Evolutionary conservation across 2,888 invertebrate species (phyloP).

Genomic region (Nomada goodeniana): DNA sequence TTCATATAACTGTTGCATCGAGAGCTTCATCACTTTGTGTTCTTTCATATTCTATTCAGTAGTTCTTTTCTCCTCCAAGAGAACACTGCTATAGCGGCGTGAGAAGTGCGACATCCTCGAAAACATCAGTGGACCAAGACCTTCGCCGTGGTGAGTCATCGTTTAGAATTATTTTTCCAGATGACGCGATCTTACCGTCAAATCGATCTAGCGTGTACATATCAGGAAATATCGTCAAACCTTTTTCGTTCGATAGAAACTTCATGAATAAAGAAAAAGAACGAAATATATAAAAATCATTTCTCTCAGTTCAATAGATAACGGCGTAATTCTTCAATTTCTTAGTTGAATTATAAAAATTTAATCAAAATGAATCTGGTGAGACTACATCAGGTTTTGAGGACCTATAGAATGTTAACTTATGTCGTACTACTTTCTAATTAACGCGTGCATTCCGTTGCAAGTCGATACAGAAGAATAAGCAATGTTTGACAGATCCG

Average conservation of each 20-base stretch:
- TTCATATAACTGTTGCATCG: slow-evolving; percentile 58
- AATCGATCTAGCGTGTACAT: slow-evolving; percentile 4
- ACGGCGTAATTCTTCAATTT: background rate
- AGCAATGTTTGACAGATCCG: background rate
- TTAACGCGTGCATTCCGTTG: slow-evolving; percentile 32
- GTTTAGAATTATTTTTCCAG: slow-evolving; percentile 45
- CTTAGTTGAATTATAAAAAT: background rate
- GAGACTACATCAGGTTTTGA: slow-evolving; percentile 51
- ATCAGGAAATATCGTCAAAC: background rate
- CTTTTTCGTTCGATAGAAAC: slow-evolving; percentile 2
- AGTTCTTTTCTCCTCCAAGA: background rate
- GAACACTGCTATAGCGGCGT: background rate
- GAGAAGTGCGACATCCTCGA: slow-evolving; percentile 3
- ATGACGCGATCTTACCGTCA: slow-evolving; percentile 54
- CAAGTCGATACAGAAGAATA: slow-evolving; percentile 5
- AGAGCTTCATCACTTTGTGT: slow-evolving; percentile 24
- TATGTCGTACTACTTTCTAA: slow-evolving; percentile 58
- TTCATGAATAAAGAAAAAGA: background rate
- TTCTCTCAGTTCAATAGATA: background rate
- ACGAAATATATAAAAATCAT: background rate
- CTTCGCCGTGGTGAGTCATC: slow-evolving; percentile 62
- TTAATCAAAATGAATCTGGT: slow-evolving; percentile 17
- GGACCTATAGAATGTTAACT: slow-evolving; percentile 38
- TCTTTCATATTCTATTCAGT: background rate
- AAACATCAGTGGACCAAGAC: slow-evolving; percentile 5